A percentile compares a stretch with the other conserved stretches of the same genome.
phyloP scores from a whole-genome alignment of 2,113 vertebrate genomes.

The Taxidea taxus region DNA sequence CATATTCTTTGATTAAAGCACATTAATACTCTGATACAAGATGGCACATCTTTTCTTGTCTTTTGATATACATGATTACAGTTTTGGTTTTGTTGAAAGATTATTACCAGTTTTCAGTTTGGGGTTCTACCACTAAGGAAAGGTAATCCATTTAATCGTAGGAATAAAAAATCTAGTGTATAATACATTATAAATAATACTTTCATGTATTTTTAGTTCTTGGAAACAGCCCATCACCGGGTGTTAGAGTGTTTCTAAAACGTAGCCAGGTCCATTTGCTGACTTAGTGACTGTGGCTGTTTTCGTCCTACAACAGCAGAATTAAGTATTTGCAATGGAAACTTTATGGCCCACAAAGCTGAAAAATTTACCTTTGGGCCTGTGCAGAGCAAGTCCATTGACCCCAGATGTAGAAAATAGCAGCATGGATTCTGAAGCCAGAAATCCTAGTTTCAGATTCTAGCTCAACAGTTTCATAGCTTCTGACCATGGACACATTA shows the following conservation, averaged over 20 bases:
- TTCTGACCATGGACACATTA: background rate
- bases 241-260: background rate
- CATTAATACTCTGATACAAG: background rate
- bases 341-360: background rate
- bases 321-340: background rate
- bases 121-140: constrained; percentile 22
- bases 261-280: background rate
- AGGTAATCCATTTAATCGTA: background rate
- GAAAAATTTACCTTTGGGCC: background rate
- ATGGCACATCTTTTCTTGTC: constrained; percentile 23
- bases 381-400: background rate
- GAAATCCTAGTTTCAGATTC: background rate
- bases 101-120: background rate
- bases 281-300: background rate
- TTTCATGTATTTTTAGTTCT: constrained; percentile 10
- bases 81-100: constrained; percentile 11
- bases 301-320: background rate
- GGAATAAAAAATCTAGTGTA: background rate
- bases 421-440: background rate
- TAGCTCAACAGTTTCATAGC: background rate
- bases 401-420: background rate
- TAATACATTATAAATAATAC: background rate
- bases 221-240: background rate
- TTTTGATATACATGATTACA: background rate
- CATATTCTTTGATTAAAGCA: background rate